Evolutionary conservation across 2,888 invertebrate genomes (phyloP).

Genomic region (Orthonevra nobilis): DNA sequence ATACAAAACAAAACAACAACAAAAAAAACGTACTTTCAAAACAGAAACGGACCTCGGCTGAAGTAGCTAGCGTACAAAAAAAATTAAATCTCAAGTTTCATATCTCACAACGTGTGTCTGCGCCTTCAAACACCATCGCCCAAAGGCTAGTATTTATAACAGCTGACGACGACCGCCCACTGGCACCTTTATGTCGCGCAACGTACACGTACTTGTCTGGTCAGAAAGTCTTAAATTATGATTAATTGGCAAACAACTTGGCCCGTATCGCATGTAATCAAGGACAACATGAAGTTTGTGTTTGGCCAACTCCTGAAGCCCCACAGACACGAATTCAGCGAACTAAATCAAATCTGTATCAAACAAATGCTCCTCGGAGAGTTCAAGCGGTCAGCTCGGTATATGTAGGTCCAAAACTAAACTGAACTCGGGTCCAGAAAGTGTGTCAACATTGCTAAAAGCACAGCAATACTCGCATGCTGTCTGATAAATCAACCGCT

Average conservation of each 20-base stretch:
- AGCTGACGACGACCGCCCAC: constrained; percentile 25
- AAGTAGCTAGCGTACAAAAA: constrained; percentile 6
- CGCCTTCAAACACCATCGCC: constrained; percentile 53
- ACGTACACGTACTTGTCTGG: constrained; percentile 34
- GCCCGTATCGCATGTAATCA: constrained; percentile 24
- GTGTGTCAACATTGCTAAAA: constrained; percentile 51
- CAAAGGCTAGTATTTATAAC: too few species aligned
- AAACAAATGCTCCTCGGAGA: too few species aligned
- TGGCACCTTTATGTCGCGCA: constrained; percentile 26
- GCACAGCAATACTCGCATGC: constrained; percentile 10
- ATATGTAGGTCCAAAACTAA: too few species aligned
- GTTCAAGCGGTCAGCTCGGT: constrained; percentile 48
- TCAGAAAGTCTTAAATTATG: constrained; percentile 45
- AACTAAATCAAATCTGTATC: constrained; percentile 10
- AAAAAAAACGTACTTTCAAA: constrained; percentile 41
- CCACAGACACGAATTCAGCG: constrained; percentile 20
- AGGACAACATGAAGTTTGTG: constrained; percentile 42
- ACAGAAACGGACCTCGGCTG: constrained; percentile 35
- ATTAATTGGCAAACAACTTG: constrained; percentile 52
- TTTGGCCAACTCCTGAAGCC: constrained; percentile 12
- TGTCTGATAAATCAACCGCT: background rate
- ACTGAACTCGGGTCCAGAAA: constrained; percentile 30
- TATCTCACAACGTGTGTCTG: constrained; percentile 58
- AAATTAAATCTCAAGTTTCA: constrained; percentile 41
- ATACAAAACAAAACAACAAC: background rate